Evolutionary conservation across 1,140 invertebrate species (phyloP), one percentile per base, ranked within the genome.

Genomic region (Nebria ingens): DNA sequence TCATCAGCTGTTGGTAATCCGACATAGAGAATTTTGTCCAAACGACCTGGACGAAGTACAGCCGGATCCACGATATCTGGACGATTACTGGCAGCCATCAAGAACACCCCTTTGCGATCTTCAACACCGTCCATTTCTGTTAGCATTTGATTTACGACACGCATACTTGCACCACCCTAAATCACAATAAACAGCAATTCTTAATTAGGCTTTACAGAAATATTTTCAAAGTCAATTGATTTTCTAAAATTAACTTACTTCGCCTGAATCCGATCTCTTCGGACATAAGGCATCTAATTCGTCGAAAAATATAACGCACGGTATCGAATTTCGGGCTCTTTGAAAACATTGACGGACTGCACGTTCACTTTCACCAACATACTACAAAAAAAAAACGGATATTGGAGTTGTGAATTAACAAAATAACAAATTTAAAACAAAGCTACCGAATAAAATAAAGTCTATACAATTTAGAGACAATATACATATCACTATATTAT

Each of bases 221-320:
- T 50, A 21, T 19, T 21, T 34, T 29, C 42, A 15, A 20, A 55
- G 15, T 15, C 22, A 58, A 56, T 45, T n/a, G n/a, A n/a, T 29
- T n/a, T 50, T 25, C 9, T 20, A 25, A 49, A 42, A 51, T 49
- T 53, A 40, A 58, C 56, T 67, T 64, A 79, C 77, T 58, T 88
- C 86, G 51, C 78, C 82, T 51, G 78, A 77, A 51, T 87, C 85
- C 3, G 84, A 86, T 67, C 96, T 77, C 64, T 87, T 87, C 0
- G 95, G 94, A 71, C 95, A 98, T 4, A 99, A 69, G 0, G 97
- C 90, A 73, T 99, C 97, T 58, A 99, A 82, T 74, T 99, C 97
- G 71, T 99, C 97, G 71, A 99, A 99, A 74, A 99, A 99, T 68
- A 99, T 98, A 12, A 99, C 93, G 73, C 97, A 99, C 0, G 97